Conservation (phyloP, 1,140 invertebrate species). For the Pachypeltis micranthus region DNA sequence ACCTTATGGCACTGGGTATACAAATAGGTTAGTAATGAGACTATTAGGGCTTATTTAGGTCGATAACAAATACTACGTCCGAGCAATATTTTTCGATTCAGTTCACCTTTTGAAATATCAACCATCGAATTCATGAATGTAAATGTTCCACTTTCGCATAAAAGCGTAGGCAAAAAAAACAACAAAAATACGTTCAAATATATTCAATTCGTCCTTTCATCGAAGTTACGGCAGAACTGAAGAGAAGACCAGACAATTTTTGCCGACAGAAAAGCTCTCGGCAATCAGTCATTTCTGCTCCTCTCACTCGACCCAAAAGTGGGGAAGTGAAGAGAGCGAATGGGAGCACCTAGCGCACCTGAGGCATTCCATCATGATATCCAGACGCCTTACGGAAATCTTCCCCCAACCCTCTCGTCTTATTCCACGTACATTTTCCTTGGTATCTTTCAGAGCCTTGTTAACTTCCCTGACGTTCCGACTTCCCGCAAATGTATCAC, state of each 20-base stretch:
- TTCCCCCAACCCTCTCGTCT: too few species aligned
- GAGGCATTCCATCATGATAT: not conserved
- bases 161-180: not conserved
- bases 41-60: not conserved
- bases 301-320: not conserved
- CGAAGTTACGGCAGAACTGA: not conserved
- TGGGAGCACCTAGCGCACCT: not conserved
- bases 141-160: not conserved
- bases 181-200: not conserved
- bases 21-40: not conserved
- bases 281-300: not conserved
- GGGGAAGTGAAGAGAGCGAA: not conserved
- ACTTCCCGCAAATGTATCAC: too few species aligned
- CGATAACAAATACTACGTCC: not conserved
- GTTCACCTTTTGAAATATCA: not conserved
- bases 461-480: too few species aligned
- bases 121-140: not conserved
- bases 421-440: too few species aligned
- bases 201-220: not conserved
- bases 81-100: not conserved
- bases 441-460: too few species aligned
- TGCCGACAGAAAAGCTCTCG: not conserved
- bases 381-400: not conserved
- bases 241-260: not conserved
- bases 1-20: not conserved